Evolutionary conservation across 2,113 vertebrate species (phyloP), one percentile per base, ranked within the genome.

Genomic region (Helogale parvula): DNA sequence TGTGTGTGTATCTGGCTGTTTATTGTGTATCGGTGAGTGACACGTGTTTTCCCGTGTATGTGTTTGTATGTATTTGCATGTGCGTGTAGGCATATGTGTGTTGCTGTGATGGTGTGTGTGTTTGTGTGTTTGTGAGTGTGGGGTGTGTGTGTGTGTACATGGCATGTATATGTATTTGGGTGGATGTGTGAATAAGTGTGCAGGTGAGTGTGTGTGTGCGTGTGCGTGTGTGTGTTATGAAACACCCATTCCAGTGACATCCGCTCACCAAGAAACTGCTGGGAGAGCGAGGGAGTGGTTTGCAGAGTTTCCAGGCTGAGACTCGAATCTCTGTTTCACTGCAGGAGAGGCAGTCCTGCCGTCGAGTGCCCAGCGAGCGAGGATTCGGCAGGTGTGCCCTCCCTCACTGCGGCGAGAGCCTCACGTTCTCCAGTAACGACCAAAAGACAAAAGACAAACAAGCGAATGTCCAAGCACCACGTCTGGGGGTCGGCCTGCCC

Each of bases 371-470:
- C 47, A 79, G 81, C 93, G 93, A 98, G 87, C n/a, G 88, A 95
- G 93, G 90, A 84, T 66, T 97, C 98, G 98, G 94, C 96, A 38
- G 93, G 83, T 87, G 93, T 98, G 83, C 90, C 86, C 83, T 88
- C 54, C 54, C 12, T 19, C 23, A 76, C 0, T 3, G 29, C 54
- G 52, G 88, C 0, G 0, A 77, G 96, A 93, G 94, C 92, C 95
- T 96, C 77, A 98, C 89, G 68, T 96, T 94, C 93, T 97, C 88
- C 82, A 85, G 84, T 94, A 95, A 90, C 0, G 33, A 71, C 35
- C 38, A 77, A 83, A 97, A 85, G 38, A 19, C 38, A 96, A 93
- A 94, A 91, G 79, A 79, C 85, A 82, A 90, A 45, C 41, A 90
- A 50, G 31, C 8, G 14, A 77, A 29, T 66, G 5, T 57, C 21